Percentiles rank a stretch among this genome's conserved stretches.
phyloP scores from a whole-genome alignment of 2,888 invertebrate species.

The Chironomus riparius region DNA sequence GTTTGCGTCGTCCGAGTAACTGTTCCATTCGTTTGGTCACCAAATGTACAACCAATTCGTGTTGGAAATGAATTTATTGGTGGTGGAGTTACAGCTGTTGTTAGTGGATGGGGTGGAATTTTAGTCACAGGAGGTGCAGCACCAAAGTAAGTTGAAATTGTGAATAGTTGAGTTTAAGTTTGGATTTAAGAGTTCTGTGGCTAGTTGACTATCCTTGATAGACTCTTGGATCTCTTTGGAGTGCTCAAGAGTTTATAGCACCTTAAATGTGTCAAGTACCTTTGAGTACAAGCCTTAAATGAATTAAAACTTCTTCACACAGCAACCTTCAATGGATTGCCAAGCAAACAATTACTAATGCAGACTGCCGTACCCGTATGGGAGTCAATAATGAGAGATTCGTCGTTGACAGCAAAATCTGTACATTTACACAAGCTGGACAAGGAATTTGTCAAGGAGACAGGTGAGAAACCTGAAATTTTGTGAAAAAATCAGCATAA shows the following conservation, averaged over 20 bases:
- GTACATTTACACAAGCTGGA: slow-evolving; percentile 14
- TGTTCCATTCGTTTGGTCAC: slow-evolving; percentile 5
- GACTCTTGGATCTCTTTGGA: too few species aligned
- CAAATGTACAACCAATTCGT: slow-evolving; percentile 5
- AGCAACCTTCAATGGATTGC: background rate
- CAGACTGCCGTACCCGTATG: background rate
- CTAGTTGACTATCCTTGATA: too few species aligned
- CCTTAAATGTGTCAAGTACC: too few species aligned
- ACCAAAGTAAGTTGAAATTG: background rate
- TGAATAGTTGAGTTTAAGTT: too few species aligned
- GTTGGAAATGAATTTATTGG: background rate
- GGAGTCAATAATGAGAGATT: background rate
- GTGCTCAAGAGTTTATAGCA: too few species aligned
- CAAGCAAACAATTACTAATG: slow-evolving; percentile 11
- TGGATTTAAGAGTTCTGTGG: too few species aligned
- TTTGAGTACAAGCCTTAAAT: too few species aligned
- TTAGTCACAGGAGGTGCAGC: background rate
- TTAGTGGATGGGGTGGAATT: slow-evolving; percentile 8
- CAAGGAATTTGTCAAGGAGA: slow-evolving; percentile 21
- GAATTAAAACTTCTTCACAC: too few species aligned
- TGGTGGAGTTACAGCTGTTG: slow-evolving; percentile 7
- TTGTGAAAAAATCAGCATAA: background rate
- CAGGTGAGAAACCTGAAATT: background rate
- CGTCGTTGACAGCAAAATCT: slow-evolving; percentile 1
- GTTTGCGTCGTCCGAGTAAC: slow-evolving; percentile 20